Conservation (phyloP, 2,113 vertebrate species). For the Oxygymnocypris stewartii region DNA sequence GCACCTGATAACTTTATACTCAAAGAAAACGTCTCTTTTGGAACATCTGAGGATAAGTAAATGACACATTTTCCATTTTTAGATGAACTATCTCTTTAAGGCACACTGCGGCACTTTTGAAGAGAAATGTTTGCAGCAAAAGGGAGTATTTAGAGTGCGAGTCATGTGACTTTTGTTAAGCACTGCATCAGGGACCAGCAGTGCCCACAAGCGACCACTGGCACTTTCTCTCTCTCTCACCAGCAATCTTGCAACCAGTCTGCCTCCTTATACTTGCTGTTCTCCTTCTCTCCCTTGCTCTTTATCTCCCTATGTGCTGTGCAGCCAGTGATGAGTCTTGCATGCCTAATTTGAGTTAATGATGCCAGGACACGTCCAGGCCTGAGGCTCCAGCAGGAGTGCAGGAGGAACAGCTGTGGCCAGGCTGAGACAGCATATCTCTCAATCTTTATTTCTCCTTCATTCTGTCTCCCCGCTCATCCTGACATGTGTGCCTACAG, state of each 20-base stretch:
- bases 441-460: conserved; percentile 44
- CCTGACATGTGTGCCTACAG: conserved; percentile 24
- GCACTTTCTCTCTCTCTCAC: not conserved
- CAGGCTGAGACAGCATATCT: conserved; percentile 69
- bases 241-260: not conserved
- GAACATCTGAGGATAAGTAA: not conserved
- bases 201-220: conserved; percentile 10
- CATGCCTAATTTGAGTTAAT: conserved; percentile 57
- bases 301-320: not conserved
- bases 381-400: conserved; percentile 61
- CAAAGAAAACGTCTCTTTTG: not conserved
- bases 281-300: not conserved
- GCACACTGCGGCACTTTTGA: conserved; percentile 32
- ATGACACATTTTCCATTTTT: not conserved
- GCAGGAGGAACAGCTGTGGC: conserved; percentile 63
- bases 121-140: conserved; percentile 23
- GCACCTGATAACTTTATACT: not conserved
- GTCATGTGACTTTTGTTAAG: conserved; percentile 17
- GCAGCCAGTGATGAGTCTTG: conserved; percentile 36
- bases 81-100: conserved; percentile 28
- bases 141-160: not conserved
- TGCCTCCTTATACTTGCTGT: conserved; percentile 14
- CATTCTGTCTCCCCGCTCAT: conserved; percentile 48
- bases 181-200: conserved; percentile 35
- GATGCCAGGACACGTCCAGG: conserved; percentile 55